Evolutionary conservation across 2,797 vertebrate species (phyloP).

Genomic region (Nannoperca obscura): DNA sequence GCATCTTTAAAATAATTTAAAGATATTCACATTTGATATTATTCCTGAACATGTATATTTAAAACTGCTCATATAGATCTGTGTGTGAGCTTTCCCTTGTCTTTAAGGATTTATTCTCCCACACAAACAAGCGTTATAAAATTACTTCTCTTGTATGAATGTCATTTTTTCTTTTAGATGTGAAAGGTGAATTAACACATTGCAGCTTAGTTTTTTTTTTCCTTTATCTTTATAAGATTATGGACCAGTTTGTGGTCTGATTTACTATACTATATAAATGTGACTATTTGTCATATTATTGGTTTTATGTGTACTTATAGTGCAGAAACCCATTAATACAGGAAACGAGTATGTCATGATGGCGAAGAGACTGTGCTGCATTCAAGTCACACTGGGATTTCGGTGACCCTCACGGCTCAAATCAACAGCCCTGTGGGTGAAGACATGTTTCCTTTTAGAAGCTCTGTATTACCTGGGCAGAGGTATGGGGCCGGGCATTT

Average conservation of each 20-base stretch:
- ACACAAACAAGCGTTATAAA: neutral
- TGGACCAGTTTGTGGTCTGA: neutral
- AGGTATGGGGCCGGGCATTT: neutral
- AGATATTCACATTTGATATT: neutral
- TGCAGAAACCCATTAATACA: neutral
- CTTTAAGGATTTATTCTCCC: neutral
- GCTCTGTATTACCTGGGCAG: neutral
- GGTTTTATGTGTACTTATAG: neutral
- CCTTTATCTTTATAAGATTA: too few relatives aligned
- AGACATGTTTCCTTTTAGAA: neutral
- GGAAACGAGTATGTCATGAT: neutral
- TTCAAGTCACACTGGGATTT: neutral
- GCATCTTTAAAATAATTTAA: neutral
- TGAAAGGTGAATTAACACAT: neutral
- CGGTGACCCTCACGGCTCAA: rapidly evolving
- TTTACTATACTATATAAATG: neutral
- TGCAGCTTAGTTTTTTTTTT: too few relatives aligned
- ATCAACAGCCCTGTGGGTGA: neutral
- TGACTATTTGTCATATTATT: neutral
- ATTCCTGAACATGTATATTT: neutral
- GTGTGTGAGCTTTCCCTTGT: neutral
- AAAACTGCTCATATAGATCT: neutral
- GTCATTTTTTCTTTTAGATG: too few relatives aligned
- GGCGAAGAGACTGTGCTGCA: neutral
- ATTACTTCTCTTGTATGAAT: neutral